Base-by-base conservation (phyloP, 2,888 invertebrate genomes). In the Saturnia pavonia region DNA sequence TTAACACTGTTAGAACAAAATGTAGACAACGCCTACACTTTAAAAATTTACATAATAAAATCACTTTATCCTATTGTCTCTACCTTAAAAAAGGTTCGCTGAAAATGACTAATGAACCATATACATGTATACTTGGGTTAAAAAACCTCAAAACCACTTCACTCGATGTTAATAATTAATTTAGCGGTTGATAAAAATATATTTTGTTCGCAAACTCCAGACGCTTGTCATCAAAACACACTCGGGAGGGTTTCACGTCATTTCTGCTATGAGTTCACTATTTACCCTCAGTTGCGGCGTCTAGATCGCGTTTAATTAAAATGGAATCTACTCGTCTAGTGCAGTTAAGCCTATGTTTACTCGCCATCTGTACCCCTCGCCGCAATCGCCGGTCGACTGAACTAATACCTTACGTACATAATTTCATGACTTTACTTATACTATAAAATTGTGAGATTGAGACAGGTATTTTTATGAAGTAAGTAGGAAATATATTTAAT, bases 251-350 rank as follows among this genome's bases (percentile, higher is more conserved):
- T 76, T 80, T 78, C 80, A 79, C 81, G 80, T 83, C 81, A 85
- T 83, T 83, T 83, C 80, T 76, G 72, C 74, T 72, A 78, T 77
- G 77, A 81, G 78, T 82, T 78, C 70, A 76, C 74, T 78, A 78
- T 78, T 81, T 80, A 77, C 77, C 79, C 77, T 80, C 79, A 72
- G 81, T 78, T 80, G 80, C 65, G 68, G 70, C 75, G 82, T 84
- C 85, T 82, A 82, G 84, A 88, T 86, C 88, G 87, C 86, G 85
- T 89, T 90, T 91, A 90, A 91, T 90, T 90, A 90, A 89, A 90
- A 89, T 85, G 88, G 89, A 87, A 89, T 88, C 87, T 88, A 82
- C 86, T 85, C 85, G 80, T 82, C 83, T 82, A 83, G 85, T 85
- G 84, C 86, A 88, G 87, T 88, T 88, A 86, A 89, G 87, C 87